Evolutionary conservation across 2,113 vertebrate genomes (phyloP), one percentile per base, ranked within the genome.

Genomic region (Oreochromis spilurus): DNA sequence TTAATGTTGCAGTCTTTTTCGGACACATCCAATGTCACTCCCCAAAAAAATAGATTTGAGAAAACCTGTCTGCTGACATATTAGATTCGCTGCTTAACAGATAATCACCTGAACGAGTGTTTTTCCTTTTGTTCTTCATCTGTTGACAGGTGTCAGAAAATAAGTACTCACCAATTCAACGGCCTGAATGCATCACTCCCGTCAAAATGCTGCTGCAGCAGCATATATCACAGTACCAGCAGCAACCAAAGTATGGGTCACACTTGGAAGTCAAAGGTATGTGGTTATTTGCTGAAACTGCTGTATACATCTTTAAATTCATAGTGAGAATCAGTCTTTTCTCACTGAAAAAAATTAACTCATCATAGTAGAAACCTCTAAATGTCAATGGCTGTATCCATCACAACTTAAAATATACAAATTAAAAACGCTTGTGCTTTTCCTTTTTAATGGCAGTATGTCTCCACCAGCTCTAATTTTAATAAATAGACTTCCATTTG

Each of bases 181-280:
- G 0, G 52, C 9, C 75, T 8, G 79, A 81, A 82, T 43, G 17
- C 57, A 58, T 70, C 48, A 36, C 72, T 53, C 4, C 4, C 17
- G 36, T 50, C 24, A 72, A 67, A 54, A 91, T 90, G 83, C 17
- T 77, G 72, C 72, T 13, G 72, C 78, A 14, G 58, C 67, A 65
- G 79, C 57, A 54, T 7, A 7, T 7, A 31, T 11, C 75, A 9
- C 65, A 3, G 52, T 3, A 43, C 36, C 81, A 36, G 24, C 75
- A 5, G 38, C 31, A 2, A 21, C 34, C 21, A n/a, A 58, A 43
- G 24, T 60, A 12, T 5, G 5, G 48, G 36, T 72, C 82, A 80
- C 70, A 84, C 40, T 77, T 80, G 82, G 24, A 86, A 24, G 52
- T 78, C 43, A 81, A 60, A 88, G 77, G 85, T 88, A 89, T 38